Evolutionary conservation across 1,140 invertebrate genomes (phyloP), one percentile per base, ranked within the genome.

Genomic region (Rhagoletis zephyria): DNA sequence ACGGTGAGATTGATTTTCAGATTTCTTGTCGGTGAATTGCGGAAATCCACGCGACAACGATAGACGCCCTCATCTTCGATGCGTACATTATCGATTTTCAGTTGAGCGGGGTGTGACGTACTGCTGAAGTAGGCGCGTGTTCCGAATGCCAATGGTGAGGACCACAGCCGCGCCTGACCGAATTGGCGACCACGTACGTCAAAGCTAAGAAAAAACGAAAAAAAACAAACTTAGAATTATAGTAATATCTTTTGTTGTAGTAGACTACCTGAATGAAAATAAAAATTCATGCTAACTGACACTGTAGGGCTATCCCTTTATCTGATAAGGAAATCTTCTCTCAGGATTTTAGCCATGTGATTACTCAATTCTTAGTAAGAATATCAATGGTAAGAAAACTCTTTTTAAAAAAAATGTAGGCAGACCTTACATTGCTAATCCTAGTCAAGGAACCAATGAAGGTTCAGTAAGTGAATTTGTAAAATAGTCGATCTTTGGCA

Each of bases 11-110:
- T 97, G 89, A 97, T 96, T 89, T 95, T 94, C 89, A 95, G 97
- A 93, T 98, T 98, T 88, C 95, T 95, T 1, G 97, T 98, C 1
- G 97, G 97, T 0, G 96, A 96, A 90, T 97, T 95, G 64, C 96
- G 94, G 90, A 97, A 98, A 93, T 98, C 97, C 30, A 98, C 96
- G 87, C 97, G 94, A 91, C 97, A 98, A 89, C 95, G 94, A 91
- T 97, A 97, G 12, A 96, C 92, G 1, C 97, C 97, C 89, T 97
- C 96, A 89, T 98, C 97, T 97, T 94, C 94, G 60, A 95, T 94
- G 59, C 95, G 94, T 16, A 97, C 95, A 89, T 95, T 95, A 90
- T 96, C 96, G 51, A 97, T 95, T 87, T 96, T 94, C 85, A 97
- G 93, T 87, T 96, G 95, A 0, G 96, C 96, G 0, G 96, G 96